Conservation (phyloP, 2,888 invertebrate genomes). For the Noctuana brunneofusca region DNA sequence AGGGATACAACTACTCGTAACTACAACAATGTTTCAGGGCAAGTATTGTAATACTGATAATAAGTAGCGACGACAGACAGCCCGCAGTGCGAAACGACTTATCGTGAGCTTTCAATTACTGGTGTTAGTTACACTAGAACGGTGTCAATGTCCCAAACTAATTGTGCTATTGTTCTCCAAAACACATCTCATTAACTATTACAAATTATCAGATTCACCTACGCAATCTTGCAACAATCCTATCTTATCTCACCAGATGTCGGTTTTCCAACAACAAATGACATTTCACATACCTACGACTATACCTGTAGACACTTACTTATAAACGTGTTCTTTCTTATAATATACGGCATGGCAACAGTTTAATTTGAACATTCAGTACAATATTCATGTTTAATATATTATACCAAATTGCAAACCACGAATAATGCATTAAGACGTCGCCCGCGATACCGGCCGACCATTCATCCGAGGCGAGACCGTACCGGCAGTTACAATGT, state of each 20-base stretch:
- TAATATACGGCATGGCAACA: constrained; percentile 13
- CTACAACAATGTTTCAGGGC: constrained; percentile 1
- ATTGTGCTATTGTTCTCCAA: constrained; percentile 23
- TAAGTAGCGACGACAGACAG: constrained; percentile 3
- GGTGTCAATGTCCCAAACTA: constrained; percentile 31
- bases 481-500: constrained; percentile 20
- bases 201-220: constrained; percentile 11
- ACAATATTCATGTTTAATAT: constrained; percentile 23
- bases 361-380: constrained; percentile 24
- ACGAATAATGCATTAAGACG: constrained; percentile 29
- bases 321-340: too few relatives aligned
- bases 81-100: constrained; percentile 37
- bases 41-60: constrained; percentile 18
- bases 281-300: background rate
- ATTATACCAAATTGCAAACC: constrained; percentile 17
- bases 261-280: constrained; percentile 9
- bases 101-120: constrained; percentile 39
- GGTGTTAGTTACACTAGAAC: constrained; percentile 12
- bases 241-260: constrained; percentile 4
- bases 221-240: constrained; percentile 7
- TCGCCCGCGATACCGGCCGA: constrained; percentile 11
- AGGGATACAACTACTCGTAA: background rate
- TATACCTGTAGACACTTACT: too few relatives aligned
- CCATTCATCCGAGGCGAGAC: constrained; percentile 22
- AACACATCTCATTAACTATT: constrained; percentile 3